Percentiles rank a stretch among this genome's conserved stretches.
Evolutionary conservation across 2,888 invertebrate species (phyloP).

Genomic region (Coleophora flavipennella): DNA sequence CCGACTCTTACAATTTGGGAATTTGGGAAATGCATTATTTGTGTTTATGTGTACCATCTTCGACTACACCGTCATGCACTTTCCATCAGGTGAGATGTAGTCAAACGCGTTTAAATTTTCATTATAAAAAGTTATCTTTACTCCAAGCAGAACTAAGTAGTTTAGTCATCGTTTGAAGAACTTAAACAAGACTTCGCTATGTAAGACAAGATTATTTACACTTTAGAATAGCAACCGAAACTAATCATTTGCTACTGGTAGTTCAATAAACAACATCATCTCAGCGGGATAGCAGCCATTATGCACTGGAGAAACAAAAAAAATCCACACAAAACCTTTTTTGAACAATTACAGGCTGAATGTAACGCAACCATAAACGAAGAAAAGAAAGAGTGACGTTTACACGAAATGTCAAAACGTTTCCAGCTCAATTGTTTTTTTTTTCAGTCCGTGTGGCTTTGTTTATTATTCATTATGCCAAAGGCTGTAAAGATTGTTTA

Average conservation of each 20-base stretch:
- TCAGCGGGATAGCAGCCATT: slow-evolving; percentile 44
- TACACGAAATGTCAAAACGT: slow-evolving; percentile 48
- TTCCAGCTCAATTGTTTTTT: slow-evolving; percentile 42
- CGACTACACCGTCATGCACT: background rate
- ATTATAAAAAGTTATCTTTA: slow-evolving; percentile 14
- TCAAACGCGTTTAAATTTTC: slow-evolving; percentile 1
- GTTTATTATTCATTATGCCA: slow-evolving; percentile 35
- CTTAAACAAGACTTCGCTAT: slow-evolving; percentile 15
- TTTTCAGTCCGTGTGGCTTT: slow-evolving; percentile 18
- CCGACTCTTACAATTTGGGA: too few relatives aligned
- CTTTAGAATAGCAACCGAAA: slow-evolving; percentile 54
- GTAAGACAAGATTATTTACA: slow-evolving; percentile 50
- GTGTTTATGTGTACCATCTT: background rate
- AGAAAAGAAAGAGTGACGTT: slow-evolving; percentile 11
- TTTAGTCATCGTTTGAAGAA: slow-evolving; percentile 28
- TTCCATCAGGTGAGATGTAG: slow-evolving; percentile 1
- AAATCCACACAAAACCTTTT: slow-evolving; percentile 28
- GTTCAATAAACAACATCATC: slow-evolving; percentile 41
- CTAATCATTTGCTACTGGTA: slow-evolving; percentile 67
- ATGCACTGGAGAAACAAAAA: slow-evolving; percentile 28
- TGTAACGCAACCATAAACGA: slow-evolving; percentile 51
- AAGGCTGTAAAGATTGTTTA: slow-evolving; percentile 24
- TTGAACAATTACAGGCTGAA: slow-evolving; percentile 50
- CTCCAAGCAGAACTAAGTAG: slow-evolving; percentile 28
- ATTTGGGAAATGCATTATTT: too few relatives aligned